Evolutionary conservation across 2,888 invertebrate species (phyloP).

Genomic region (Lochmaea capreae): DNA sequence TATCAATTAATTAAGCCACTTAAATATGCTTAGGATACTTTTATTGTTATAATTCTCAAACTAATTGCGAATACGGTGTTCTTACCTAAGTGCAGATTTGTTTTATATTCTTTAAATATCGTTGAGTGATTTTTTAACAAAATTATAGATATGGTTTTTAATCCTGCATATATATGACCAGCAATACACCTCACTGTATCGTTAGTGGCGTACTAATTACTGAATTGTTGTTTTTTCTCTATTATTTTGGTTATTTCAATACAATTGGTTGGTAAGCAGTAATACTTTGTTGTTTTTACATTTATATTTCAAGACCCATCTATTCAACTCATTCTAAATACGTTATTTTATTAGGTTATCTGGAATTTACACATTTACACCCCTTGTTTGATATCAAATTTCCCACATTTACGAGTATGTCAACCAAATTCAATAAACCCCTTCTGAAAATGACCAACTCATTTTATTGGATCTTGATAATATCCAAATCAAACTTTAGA

Average conservation of each 20-base stretch:
- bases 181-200: neutral
- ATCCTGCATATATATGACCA: neutral
- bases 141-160: neutral
- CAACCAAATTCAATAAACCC: slow-evolving; percentile 6
- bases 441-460: slow-evolving; percentile 11
- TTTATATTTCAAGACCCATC: neutral
- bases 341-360: neutral
- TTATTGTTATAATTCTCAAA: no score
- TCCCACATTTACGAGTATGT: neutral
- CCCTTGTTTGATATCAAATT: slow-evolving; percentile 5
- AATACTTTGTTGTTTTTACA: neutral
- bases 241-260: neutral
- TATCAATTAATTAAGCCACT: neutral
- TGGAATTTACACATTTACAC: neutral
- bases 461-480: slow-evolving; percentile 11
- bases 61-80: no score
- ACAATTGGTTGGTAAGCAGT: neutral
- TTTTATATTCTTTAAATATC: no score
- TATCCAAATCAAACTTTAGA: slow-evolving; percentile 6
- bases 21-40: no score
- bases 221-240: neutral
- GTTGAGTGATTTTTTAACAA: no score
- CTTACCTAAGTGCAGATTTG: no score
- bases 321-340: neutral
- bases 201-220: neutral